Evolutionary conservation across 2,113 vertebrate species (phyloP).

Genomic region (Jaculus jaculus): DNA sequence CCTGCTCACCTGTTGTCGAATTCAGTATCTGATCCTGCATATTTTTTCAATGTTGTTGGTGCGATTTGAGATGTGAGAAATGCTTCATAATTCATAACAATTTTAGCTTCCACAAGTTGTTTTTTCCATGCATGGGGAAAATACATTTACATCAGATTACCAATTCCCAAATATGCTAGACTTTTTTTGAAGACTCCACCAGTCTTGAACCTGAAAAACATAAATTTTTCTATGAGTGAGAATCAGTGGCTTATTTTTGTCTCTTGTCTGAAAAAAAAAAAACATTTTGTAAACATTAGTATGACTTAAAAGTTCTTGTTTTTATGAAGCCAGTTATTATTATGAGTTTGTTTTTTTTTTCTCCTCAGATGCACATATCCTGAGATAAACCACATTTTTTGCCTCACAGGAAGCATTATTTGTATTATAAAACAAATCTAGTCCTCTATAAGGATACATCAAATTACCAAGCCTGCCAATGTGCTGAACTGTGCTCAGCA

Average conservation of each 20-base stretch:
- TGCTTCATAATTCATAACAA: neutral
- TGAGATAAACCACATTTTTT: neutral
- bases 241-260: neutral
- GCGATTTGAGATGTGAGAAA: neutral
- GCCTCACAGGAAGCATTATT: slow-evolving; percentile 15
- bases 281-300: neutral
- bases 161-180: neutral
- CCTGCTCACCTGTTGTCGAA: neutral
- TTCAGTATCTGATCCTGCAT: neutral
- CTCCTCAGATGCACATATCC: neutral
- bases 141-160: neutral
- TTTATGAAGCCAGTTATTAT: slow-evolving; percentile 35
- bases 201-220: neutral
- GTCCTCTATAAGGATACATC: neutral
- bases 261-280: neutral
- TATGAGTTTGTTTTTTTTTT: neutral
- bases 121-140: neutral
- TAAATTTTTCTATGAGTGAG: neutral
- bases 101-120: neutral
- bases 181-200: neutral
- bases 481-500: neutral
- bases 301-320: slow-evolving; percentile 7
- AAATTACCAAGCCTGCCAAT: neutral
- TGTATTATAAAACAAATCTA: slow-evolving; percentile 45
- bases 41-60: neutral